Base-by-base conservation (phyloP, 2,113 vertebrate genomes). In the Pterocles burchelli region DNA sequence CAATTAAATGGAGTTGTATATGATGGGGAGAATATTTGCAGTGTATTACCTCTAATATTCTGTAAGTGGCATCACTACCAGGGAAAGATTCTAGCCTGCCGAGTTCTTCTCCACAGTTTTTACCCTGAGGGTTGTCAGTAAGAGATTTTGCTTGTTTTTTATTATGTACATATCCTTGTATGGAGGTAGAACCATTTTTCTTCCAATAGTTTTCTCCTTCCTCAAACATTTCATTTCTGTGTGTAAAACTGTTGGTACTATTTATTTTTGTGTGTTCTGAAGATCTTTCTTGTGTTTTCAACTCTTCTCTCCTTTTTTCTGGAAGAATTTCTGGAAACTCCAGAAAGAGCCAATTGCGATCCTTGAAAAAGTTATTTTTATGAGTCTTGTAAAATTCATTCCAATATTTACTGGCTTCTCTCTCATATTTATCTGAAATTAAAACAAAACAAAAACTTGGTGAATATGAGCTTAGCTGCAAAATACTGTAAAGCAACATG, bases 311-410 rank as follows among this genome's bases (percentile, higher is more conserved):
- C 83, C 31, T 85, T 89, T 77, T 93, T 91, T 90, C 59, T 90
- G 98, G 97, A 94, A 99, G 98, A 94, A 99, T 98, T 97, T 99
- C 99, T 92, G 99, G 99, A 94, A 99, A 99, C 92, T 99, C 99
- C 76, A 98, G 96, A 95, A 99, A 98, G 54, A 99, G 97, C 99
- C 99, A 99, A 75, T 98, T 98, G n/a, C 99, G 99, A 98, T 99
- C 98, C 97, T 99, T 99, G 97, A 99, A 99, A 97, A 99, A 99
- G 82, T 99, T 99, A 97, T 98, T 97, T 94, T 98, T 98, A 94
- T 99, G 99, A 58, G 70, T 97, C 95, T 98, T 98, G 89, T 99
- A 99, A 98, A 99, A 99, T 68, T 85, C 97, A 96, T 99, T 97
- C 99, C 99, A 99, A 79, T 98, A 99, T 89, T 97, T 97, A 95